Percentiles rank a stretch among this genome's conserved stretches.
Conservation (phyloP, 2,797 vertebrate genomes). For the Phrynocephalus guinanensis region DNA sequence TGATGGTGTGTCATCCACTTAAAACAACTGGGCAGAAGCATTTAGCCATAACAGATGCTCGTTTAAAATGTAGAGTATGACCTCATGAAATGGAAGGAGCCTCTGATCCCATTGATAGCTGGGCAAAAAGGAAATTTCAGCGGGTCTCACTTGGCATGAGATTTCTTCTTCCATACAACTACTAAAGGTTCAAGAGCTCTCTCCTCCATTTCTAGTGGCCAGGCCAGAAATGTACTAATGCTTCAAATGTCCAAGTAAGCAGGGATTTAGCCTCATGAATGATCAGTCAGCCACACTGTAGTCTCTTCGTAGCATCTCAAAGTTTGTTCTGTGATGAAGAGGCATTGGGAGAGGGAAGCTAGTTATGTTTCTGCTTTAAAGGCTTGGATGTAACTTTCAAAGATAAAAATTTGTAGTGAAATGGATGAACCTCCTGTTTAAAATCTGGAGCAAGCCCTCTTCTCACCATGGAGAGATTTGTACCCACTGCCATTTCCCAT, state of each 20-base stretch:
- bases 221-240: not conserved
- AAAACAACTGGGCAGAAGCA: slow-evolving; percentile 10
- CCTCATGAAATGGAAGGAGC: too few relatives aligned
- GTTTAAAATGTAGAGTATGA: slow-evolving; percentile 22
- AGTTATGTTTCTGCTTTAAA: not conserved
- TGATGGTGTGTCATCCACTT: not conserved
- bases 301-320: not conserved
- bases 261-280: too few relatives aligned
- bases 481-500: not conserved
- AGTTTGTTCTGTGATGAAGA: not conserved
- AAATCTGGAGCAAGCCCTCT: not conserved
- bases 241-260: not conserved
- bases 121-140: too few relatives aligned
- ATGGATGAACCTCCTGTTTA: not conserved
- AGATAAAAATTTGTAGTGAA: not conserved
- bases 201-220: too few relatives aligned
- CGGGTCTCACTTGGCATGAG: too few relatives aligned
- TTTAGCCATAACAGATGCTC: slow-evolving; percentile 13
- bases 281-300: not conserved
- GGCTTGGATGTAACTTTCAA: not conserved
- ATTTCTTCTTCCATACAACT: too few relatives aligned
- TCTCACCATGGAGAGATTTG: not conserved
- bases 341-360: not conserved
- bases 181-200: too few relatives aligned
- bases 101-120: too few relatives aligned